phyloP scores from a whole-genome alignment of 2,113 vertebrate species.

The Acanthochromis polyacanthus region DNA sequence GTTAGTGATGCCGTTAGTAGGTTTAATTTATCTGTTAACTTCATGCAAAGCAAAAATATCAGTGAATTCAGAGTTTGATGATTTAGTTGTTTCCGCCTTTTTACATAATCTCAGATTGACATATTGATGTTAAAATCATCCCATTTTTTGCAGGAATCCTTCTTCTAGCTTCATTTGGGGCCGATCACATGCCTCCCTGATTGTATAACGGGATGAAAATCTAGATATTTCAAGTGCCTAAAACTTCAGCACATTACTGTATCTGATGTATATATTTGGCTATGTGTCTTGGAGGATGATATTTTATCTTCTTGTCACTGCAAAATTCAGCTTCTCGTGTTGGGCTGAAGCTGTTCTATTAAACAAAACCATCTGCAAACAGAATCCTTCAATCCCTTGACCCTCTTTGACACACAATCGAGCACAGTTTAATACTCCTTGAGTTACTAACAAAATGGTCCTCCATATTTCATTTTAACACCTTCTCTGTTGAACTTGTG shows the following conservation, averaged over 20 bases:
- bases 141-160: neutral
- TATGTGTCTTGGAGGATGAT: neutral
- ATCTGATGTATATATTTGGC: slow-evolving; percentile 6
- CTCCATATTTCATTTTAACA: slow-evolving; percentile 41
- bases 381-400: neutral
- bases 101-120: neutral
- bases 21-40: neutral
- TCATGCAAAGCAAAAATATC: neutral
- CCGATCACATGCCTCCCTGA: neutral
- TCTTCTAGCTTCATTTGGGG: neutral
- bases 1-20: neutral
- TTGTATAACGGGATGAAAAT: neutral
- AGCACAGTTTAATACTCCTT: neutral
- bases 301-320: neutral
- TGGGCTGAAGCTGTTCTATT: neutral
- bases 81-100: neutral
- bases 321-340: slow-evolving; percentile 6
- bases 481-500: slow-evolving; percentile 55
- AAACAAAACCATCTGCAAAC: neutral
- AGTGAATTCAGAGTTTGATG: neutral
- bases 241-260: slow-evolving; percentile 10
- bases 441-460: slow-evolving; percentile 53
- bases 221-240: neutral
- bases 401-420: neutral
- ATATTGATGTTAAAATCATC: neutral